Conservation (phyloP, 1,140 invertebrate genomes). For the Hylyphantes graminicola region DNA sequence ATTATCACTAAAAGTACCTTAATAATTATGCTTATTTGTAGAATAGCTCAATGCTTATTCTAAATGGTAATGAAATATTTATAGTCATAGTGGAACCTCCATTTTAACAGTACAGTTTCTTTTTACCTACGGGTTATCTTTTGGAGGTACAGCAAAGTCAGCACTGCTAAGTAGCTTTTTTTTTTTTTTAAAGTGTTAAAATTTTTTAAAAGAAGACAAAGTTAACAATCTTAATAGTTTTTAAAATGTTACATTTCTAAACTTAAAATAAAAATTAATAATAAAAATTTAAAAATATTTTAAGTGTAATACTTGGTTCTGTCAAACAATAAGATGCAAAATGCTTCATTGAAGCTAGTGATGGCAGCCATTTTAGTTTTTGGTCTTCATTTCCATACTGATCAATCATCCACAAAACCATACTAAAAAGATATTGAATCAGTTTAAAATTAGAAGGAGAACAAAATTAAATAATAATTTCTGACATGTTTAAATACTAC, state of each 20-base stretch:
- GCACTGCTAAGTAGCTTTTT: too few species aligned
- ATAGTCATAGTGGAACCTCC: too few species aligned
- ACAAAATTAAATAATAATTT: not conserved
- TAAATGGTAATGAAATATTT: too few species aligned
- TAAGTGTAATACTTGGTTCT: conserved; percentile 70
- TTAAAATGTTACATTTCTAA: not conserved
- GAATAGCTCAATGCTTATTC: too few species aligned
- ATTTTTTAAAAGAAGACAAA: too few species aligned
- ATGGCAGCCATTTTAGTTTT: conserved; percentile 87
- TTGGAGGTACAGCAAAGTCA: too few species aligned
- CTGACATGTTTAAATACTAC: not conserved
- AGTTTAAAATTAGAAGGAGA: not conserved
- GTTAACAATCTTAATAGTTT: too few species aligned
- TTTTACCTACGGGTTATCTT: too few species aligned
- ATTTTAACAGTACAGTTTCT: too few species aligned
- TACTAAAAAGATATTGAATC: conserved; percentile 66
- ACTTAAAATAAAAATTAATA: not conserved
- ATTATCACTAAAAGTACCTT: too few species aligned
- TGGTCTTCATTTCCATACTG: conserved; percentile 85
- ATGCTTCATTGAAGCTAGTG: conserved; percentile 77
- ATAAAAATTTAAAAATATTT: not conserved
- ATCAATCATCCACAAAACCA: conserved; percentile 80
- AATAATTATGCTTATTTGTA: too few species aligned
- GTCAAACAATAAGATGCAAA: conserved; percentile 76
- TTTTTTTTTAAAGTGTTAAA: too few species aligned